Conservation (phyloP, 2,113 vertebrate genomes). For the Callipepla californica region DNA sequence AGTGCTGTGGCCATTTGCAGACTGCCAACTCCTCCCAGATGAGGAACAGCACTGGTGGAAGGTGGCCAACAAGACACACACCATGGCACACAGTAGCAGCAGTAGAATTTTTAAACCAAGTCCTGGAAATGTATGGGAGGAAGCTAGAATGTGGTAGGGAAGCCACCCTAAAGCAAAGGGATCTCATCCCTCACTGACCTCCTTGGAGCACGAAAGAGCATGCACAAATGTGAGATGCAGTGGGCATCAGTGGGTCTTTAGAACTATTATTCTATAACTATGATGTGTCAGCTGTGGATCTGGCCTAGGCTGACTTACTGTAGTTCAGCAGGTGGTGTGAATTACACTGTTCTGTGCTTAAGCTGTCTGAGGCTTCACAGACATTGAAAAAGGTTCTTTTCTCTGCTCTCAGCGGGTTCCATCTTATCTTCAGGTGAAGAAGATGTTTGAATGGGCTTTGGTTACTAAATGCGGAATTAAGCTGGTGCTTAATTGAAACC, state of each 20-base stretch:
- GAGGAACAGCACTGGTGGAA: background rate
- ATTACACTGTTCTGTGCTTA: background rate
- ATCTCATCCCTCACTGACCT: rapidly evolving
- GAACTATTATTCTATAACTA: background rate
- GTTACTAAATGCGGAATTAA: background rate
- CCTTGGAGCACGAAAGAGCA: background rate
- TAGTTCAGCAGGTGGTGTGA: background rate
- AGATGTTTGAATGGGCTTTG: background rate
- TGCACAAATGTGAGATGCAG: background rate
- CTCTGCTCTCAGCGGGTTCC: background rate
- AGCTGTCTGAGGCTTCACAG: background rate
- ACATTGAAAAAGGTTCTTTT: background rate
- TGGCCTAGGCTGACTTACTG: rapidly evolving
- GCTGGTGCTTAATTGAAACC: background rate
- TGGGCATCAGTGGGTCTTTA: background rate
- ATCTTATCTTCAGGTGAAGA: background rate
- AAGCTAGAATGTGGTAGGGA: background rate
- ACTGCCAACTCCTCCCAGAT: background rate
- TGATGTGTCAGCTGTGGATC: background rate
- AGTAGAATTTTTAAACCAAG: background rate
- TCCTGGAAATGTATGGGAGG: background rate
- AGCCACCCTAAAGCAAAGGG: background rate
- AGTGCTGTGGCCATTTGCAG: background rate
- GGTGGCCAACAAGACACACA: background rate
- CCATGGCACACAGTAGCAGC: background rate